phyloP scores from a whole-genome alignment of 2,888 invertebrate genomes.

The Ditylenchus weischeri region DNA sequence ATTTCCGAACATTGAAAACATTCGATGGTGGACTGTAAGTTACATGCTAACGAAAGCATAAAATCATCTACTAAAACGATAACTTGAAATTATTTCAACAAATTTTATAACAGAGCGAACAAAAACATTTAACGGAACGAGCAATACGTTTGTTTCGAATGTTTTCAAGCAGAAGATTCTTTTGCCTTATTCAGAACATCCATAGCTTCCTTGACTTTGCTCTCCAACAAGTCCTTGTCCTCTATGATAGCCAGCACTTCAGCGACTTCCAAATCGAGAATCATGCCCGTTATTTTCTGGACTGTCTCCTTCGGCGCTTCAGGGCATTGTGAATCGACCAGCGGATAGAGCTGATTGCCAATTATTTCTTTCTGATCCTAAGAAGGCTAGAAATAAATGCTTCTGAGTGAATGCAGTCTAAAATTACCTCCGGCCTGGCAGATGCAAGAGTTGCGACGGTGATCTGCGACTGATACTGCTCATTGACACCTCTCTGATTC shows the following conservation, averaged over 20 bases:
- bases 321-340: slow-evolving; percentile 59
- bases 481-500: too few relatives aligned
- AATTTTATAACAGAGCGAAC: slow-evolving; percentile 4
- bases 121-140: too few relatives aligned
- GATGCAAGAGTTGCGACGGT: too few relatives aligned
- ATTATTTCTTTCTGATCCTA: slow-evolving; percentile 96
- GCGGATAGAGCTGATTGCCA: slow-evolving; percentile 93
- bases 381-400: background rate
- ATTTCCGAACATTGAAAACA: too few relatives aligned
- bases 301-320: slow-evolving; percentile 33
- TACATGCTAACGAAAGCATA: too few relatives aligned
- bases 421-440: too few relatives aligned
- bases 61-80: too few relatives aligned
- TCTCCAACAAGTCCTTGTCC: too few relatives aligned
- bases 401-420: too few relatives aligned
- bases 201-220: too few relatives aligned
- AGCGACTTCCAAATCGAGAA: slow-evolving; percentile 50
- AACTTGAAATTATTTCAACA: background rate
- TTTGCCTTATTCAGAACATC: background rate
- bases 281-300: slow-evolving; percentile 56
- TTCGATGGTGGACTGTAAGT: too few relatives aligned
- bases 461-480: too few relatives aligned
- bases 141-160: background rate
- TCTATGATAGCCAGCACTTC: background rate
- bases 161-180: background rate